These are phyloP conservation scores for Drosophila subobscura DNA, from an alignment of 1,140 invertebrate genomes.

Conservation along the genomic window DNA sequence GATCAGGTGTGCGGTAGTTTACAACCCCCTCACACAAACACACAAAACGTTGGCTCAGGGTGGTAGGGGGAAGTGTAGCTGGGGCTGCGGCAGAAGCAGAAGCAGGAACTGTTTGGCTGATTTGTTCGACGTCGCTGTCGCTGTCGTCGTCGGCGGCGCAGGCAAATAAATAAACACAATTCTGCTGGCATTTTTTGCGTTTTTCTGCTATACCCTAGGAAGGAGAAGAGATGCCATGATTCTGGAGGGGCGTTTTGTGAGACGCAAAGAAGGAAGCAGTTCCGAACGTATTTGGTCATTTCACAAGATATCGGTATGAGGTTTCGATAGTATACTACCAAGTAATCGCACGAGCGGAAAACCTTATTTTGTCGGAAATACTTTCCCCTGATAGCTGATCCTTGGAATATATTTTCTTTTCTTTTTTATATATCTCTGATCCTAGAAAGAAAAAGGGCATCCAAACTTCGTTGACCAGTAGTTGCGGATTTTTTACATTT, in stretches of 20 bases:
- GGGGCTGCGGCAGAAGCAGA: slow-evolving; percentile 54
- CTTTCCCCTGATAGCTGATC: no score
- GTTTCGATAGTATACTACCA: no score
- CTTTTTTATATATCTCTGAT: no score
- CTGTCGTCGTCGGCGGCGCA: slow-evolving; percentile 26
- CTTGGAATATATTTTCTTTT: no score
- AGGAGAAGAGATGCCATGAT: no score
- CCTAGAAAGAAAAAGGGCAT: no score
- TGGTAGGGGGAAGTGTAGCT: background rate
- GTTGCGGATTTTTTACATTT: no score
- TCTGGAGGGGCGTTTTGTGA: no score
- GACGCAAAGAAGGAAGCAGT: no score
- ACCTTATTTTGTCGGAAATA: no score
- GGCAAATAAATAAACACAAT: slow-evolving; percentile 62
- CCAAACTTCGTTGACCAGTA: no score
- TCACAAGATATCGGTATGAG: background rate
- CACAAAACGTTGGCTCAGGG: background rate
- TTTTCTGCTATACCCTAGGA: slow-evolving; percentile 4
- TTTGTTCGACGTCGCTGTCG: slow-evolving; percentile 53
- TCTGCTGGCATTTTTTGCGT: slow-evolving; percentile 50
- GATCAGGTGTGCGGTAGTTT: slow-evolving; percentile 52
- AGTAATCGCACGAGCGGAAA: no score
- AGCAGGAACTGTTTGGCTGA: slow-evolving; percentile 78
- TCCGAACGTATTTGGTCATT: background rate
- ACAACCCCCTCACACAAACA: slow-evolving; percentile 12